Evolutionary conservation across 2,797 vertebrate species (phyloP), one percentile per base, ranked within the genome.

Genomic region (Melanotaenia nigrans): DNA sequence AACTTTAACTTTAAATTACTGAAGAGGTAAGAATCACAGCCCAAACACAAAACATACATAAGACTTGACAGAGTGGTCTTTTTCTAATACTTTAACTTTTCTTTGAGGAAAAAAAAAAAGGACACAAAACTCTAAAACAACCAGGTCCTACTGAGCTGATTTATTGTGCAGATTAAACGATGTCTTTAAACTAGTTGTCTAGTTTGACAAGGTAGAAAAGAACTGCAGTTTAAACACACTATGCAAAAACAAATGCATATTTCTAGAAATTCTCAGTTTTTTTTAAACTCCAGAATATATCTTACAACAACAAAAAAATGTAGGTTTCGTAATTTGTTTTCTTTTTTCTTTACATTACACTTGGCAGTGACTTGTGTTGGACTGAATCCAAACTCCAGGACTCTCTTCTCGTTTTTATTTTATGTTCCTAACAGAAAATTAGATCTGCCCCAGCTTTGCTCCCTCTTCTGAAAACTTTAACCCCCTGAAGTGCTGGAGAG

Each of bases 201-300:
- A 79, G 76, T 90, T 85, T 75, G 77, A 81, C 89, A 91, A 88
- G 53, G 87, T 91, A 92, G 61, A 88, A 91, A 92, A 92, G 11
- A 91, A 89, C 83, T 75, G 83, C 84, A 83, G 79, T 73, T 84
- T 22, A 53, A 88, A 84, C 71, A 84, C 71, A 80, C 85, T 87
- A 85, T 87, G 83, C 77, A 76, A 73, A 85, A 76, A 49, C 54
- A 77, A 84, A 87, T 66, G 20, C 66, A 73, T 65, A 59, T 69
- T 77, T 24, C 1, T 66, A 61, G 62, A 80, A 73, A 64, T 24
- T 16, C 36, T 71, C 71, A 85, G 78, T 72, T 85, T 3, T 73
- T 63, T 45, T 62, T 69, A 4, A 75, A 75, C 66, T 75, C 24
- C 53, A 73, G 76, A 83, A 64, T 65, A 71, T 78, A 84, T 84